Percentiles rank a stretch among this genome's conserved stretches.
phyloP scores from a whole-genome alignment of 2,888 invertebrate species.

The Uloborus plumipes region DNA sequence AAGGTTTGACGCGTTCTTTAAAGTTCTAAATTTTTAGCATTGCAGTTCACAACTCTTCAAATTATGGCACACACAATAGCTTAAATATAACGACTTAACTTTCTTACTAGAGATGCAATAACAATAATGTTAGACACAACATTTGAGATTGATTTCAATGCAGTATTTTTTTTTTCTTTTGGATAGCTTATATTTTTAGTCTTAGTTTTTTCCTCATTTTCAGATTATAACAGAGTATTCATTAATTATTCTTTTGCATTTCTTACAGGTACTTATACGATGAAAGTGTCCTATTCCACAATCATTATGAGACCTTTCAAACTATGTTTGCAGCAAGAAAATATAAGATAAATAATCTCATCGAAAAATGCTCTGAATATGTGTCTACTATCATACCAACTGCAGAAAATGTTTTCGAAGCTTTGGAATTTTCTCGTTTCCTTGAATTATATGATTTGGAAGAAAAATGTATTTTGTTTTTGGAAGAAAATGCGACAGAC shows the following conservation, averaged over 20 bases:
- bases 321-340: background rate
- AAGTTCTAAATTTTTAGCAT: too few relatives aligned
- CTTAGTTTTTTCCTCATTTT: too few relatives aligned
- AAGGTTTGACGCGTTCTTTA: too few relatives aligned
- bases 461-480: background rate
- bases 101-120: too few relatives aligned
- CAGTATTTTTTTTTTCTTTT: too few relatives aligned
- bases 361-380: background rate
- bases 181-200: too few relatives aligned
- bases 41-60: too few relatives aligned
- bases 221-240: too few relatives aligned
- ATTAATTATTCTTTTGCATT: background rate
- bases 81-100: too few relatives aligned
- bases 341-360: background rate
- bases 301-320: background rate
- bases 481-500: background rate
- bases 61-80: too few relatives aligned
- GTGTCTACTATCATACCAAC: background rate
- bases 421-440: background rate
- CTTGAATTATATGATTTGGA: background rate
- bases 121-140: too few relatives aligned
- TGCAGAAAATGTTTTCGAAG: background rate
- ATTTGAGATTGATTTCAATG: too few relatives aligned
- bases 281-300: background rate
- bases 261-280: conserved; percentile 5